Conservation (phyloP, 30 jellyfish, hydroid and myxozoan genomes). For the Morbakka virulenta region DNA sequence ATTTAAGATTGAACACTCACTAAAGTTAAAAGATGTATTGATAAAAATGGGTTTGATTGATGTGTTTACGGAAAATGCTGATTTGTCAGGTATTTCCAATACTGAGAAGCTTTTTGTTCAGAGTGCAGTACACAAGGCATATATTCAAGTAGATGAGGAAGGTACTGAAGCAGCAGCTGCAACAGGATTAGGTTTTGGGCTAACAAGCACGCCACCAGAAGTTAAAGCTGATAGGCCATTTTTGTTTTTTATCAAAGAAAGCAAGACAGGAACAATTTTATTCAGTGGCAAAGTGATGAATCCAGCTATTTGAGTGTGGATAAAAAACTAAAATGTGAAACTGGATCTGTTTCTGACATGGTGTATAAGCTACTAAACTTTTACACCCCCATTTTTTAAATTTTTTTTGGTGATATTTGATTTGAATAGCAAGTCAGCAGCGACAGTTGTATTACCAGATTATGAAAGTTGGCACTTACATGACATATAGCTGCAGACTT, state of each 20-base stretch:
- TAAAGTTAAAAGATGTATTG: slow-evolving; percentile 30
- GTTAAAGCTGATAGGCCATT: slow-evolving; percentile 59
- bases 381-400: no score
- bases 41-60: slow-evolving; percentile 35
- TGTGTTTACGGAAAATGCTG: slow-evolving; percentile 50
- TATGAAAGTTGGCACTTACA: no score
- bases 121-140: slow-evolving; percentile 68
- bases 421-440: no score
- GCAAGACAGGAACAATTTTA: slow-evolving; percentile 32
- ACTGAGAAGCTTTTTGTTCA: slow-evolving; percentile 50
- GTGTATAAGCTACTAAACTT: no score
- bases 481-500: no score
- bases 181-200: slow-evolving; percentile 63
- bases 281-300: slow-evolving; percentile 57
- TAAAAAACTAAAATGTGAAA: no score
- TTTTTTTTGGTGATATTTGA: no score
- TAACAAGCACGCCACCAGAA: slow-evolving; percentile 63
- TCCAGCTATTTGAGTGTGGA: no score
- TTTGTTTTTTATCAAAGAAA: slow-evolving; percentile 25
- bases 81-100: slow-evolving; percentile 62
- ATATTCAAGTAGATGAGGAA: slow-evolving; percentile 70
- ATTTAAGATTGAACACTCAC: slow-evolving; percentile 30
- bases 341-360: no score
- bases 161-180: slow-evolving; percentile 90
- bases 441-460: no score